These are phyloP conservation scores for Plectrocnemia conspersa DNA, from an alignment of 1,140 invertebrate species.

Conservation along the genomic window DNA sequence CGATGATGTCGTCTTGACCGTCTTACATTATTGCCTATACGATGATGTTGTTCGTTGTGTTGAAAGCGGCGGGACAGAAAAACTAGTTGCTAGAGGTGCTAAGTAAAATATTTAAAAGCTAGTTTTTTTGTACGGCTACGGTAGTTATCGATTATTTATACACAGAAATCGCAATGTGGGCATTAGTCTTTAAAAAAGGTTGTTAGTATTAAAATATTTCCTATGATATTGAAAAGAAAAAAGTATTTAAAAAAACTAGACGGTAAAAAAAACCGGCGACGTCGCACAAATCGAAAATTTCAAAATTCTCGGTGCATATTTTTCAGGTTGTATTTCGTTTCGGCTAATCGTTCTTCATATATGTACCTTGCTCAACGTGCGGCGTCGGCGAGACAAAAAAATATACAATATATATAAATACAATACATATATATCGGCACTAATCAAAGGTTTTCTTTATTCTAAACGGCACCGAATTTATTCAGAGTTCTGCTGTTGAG, in stretches of 20 bases:
- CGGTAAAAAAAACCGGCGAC: conserved; percentile 2
- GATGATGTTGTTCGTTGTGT: conserved; percentile 26
- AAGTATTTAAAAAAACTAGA: too few relatives aligned
- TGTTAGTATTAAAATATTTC: conserved; percentile 30
- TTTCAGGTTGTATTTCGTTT: conserved; percentile 20
- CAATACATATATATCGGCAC: conserved; percentile 13
- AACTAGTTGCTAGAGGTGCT: conserved; percentile 30
- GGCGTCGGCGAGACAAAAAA: conserved; percentile 9
- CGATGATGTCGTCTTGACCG: conserved; percentile 6
- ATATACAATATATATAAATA: conserved; percentile 8
- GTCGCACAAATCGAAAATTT: conserved; percentile 18
- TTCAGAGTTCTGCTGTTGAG: too few relatives aligned
- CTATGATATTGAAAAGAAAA: conserved; percentile 12
- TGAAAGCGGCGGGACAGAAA: conserved; percentile 22
- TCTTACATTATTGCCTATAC: conserved; percentile 18
- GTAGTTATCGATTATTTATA: conserved; percentile 23
- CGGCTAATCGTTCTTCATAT: conserved; percentile 18
- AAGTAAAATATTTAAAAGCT: conserved; percentile 24
- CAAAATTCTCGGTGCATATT: conserved; percentile 28
- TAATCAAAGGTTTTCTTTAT: conserved; percentile 20
- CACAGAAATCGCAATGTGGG: conserved; percentile 19
- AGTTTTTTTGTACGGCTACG: conserved; percentile 27
- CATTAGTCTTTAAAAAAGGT: conserved; percentile 25
- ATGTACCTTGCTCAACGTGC: conserved; percentile 29
- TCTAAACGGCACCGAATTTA: conserved; percentile 25